phyloP scores from a whole-genome alignment of 2,888 invertebrate genomes.

The Podotricha telesiphe region DNA sequence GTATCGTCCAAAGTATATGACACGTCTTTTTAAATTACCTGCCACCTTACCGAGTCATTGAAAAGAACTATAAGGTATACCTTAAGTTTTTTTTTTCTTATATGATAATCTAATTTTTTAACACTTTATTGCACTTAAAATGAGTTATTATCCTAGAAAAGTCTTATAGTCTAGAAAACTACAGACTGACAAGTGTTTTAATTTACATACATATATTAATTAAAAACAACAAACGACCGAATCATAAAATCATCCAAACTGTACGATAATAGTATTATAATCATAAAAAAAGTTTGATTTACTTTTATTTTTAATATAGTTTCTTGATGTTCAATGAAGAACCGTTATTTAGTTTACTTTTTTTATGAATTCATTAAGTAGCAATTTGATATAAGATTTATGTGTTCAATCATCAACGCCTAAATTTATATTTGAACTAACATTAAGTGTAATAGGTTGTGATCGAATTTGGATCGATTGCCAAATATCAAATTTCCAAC shows the following conservation, averaged over 20 bases:
- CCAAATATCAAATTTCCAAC: constrained; percentile 40
- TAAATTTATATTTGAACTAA: constrained; percentile 41
- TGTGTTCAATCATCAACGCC: constrained; percentile 36
- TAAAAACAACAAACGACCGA: neutral
- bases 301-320: neutral
- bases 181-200: too few relatives aligned
- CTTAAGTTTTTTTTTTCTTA: too few relatives aligned
- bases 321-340: neutral
- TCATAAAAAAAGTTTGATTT: neutral
- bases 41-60: too few relatives aligned
- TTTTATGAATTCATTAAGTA: constrained; percentile 26
- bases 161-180: too few relatives aligned
- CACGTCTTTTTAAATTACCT: too few relatives aligned
- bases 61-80: too few relatives aligned
- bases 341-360: constrained; percentile 25
- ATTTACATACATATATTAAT: too few relatives aligned
- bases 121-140: too few relatives aligned
- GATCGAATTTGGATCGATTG: constrained; percentile 40
- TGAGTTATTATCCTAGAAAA: too few relatives aligned
- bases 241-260: neutral
- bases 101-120: too few relatives aligned
- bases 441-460: constrained; percentile 42
- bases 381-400: constrained; percentile 40
- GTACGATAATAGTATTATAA: neutral
- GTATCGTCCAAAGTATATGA: too few relatives aligned